Percentiles rank a stretch among this genome's conserved stretches.
Conservation (phyloP, 2,888 invertebrate species). For the Cataglyphis altisquamis region DNA sequence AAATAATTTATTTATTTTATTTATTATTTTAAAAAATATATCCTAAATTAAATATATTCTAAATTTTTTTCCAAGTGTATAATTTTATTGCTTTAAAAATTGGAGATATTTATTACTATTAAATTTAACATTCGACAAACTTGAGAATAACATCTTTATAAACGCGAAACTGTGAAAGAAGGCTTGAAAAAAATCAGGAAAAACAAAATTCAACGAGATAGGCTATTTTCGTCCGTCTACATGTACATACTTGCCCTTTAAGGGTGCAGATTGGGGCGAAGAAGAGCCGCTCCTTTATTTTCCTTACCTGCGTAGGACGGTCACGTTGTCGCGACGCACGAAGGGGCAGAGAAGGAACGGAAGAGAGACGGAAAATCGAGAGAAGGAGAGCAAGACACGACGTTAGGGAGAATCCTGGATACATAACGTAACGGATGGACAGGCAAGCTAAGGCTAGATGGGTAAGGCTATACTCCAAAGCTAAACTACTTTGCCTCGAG, state of each 20-base stretch:
- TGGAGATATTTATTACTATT: neutral
- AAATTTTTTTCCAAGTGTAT: neutral
- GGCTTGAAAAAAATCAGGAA: conserved; percentile 28
- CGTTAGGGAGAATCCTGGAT: conserved; percentile 75
- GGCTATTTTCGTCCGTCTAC: conserved; percentile 34
- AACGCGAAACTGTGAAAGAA: neutral
- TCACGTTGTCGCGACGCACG: conserved; percentile 55
- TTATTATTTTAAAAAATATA: neutral
- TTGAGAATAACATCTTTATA: neutral
- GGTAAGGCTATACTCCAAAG: conserved; percentile 79
- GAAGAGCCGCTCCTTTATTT: conserved; percentile 73
- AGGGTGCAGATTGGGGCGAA: conserved; percentile 66
- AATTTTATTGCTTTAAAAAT: neutral
- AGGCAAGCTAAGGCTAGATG: conserved; percentile 78
- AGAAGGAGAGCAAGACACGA: conserved; percentile 38
- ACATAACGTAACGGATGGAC: conserved; percentile 80
- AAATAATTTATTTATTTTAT: neutral
- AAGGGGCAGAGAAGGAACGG: conserved; percentile 19
- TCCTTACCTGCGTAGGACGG: conserved; percentile 68
- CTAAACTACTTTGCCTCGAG: conserved; percentile 80
- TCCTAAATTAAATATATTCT: neutral
- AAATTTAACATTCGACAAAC: conserved; percentile 3
- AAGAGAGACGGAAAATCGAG: conserved; percentile 1
- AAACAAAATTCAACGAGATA: conserved; percentile 27
- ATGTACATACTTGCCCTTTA: conserved; percentile 48